These are phyloP conservation scores for Diabrotica balteata DNA, from an alignment of 2,888 invertebrate species.

Conservation along the genomic window DNA sequence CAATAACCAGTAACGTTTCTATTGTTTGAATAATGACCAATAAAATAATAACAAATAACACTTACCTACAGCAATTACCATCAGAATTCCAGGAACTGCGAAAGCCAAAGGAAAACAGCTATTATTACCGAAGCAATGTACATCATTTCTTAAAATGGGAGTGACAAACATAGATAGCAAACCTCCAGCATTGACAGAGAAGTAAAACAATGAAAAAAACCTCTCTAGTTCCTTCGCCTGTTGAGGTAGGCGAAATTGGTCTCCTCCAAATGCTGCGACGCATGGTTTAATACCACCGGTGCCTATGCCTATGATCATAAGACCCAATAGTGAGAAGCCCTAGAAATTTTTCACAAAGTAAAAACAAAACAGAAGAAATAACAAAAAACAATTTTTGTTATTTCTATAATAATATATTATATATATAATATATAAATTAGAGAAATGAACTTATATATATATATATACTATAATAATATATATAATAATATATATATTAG, in stretches of 20 bases:
- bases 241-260: conserved; percentile 85
- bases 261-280: conserved; percentile 94
- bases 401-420: no score
- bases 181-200: conserved; percentile 91
- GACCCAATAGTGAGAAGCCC: conserved; percentile 64
- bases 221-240: conserved; percentile 79
- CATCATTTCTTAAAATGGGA: conserved; percentile 82
- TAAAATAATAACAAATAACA: no score
- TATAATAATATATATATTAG: no score
- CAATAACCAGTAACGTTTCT: no score
- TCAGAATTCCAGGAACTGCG: conserved; percentile 85
- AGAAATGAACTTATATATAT: no score
- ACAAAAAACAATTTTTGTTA: no score
- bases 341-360: no score
- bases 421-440: no score
- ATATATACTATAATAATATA: no score
- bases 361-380: no score
- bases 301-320: conserved; percentile 82
- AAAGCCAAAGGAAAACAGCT: conserved; percentile 88
- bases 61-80: conserved; percentile 83
- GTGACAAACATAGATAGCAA: conserved; percentile 87
- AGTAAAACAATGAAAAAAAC: conserved; percentile 95
- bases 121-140: conserved; percentile 77
- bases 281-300: conserved; percentile 97
- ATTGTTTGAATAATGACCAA: no score